phyloP scores from a whole-genome alignment of 1,140 invertebrate species.

The Caenorhabditis latens region DNA sequence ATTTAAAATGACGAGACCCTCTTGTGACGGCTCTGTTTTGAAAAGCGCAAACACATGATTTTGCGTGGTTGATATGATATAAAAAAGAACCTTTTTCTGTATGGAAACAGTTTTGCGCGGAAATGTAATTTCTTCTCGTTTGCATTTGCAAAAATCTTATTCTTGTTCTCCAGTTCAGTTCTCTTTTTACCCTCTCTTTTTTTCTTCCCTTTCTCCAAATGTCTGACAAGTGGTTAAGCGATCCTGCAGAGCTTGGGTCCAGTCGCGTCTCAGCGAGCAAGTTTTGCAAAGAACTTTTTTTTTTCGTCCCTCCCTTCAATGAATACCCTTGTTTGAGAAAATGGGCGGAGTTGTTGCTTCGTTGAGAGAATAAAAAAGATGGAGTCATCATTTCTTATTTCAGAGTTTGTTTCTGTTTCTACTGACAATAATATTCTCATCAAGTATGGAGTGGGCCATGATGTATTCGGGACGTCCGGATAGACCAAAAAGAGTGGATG shows the following conservation, averaged over 20 bases:
- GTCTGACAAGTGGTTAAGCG: constrained; percentile 24
- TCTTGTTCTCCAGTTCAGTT: neutral
- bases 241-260: constrained; percentile 8
- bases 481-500: neutral
- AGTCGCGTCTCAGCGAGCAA: neutral
- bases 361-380: neutral
- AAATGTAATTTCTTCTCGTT: constrained; percentile 13
- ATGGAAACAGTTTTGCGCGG: neutral
- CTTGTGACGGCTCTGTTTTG: too few relatives aligned
- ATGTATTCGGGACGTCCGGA: constrained; percentile 21
- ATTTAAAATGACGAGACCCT: too few relatives aligned
- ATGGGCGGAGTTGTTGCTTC: neutral
- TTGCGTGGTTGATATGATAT: too few relatives aligned
- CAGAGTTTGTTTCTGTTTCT: neutral
- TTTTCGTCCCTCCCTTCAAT: neutral
- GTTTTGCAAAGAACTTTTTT: constrained; percentile 38
- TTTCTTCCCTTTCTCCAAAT: neutral
- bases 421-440: too few relatives aligned
- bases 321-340: neutral
- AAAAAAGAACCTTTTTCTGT: neutral
- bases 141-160: neutral
- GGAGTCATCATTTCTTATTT: neutral
- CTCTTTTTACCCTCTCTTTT: neutral
- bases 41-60: too few relatives aligned
- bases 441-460: neutral